These are phyloP conservation scores for Anarhynchus alexandrinus DNA, from an alignment of 2,113 vertebrate species.

Conservation along the genomic window DNA sequence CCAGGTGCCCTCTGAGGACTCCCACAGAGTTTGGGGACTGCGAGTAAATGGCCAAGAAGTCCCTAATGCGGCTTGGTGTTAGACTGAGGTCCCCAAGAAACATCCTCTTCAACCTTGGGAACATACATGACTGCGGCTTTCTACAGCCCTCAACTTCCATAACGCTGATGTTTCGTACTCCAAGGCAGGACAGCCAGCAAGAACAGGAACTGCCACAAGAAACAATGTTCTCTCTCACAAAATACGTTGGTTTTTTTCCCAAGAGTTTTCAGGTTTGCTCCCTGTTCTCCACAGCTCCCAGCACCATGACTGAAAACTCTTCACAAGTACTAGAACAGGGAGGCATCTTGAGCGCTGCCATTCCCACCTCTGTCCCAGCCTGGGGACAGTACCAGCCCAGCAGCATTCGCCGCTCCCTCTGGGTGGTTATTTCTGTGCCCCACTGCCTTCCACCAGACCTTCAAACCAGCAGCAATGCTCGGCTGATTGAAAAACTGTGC, in stretches of 20 bases:
- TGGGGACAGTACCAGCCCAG: neutral
- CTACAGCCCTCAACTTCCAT: neutral
- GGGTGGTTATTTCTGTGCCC: neutral
- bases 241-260: neutral
- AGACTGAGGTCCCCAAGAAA: neutral
- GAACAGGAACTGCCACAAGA: neutral
- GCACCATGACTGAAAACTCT: neutral
- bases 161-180: neutral
- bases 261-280: neutral
- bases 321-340: too few species aligned
- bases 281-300: neutral
- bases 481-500: neutral
- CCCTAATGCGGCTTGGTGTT: neutral
- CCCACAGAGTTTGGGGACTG: fast-evolving
- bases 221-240: neutral
- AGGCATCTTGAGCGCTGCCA: neutral
- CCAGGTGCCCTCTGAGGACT: neutral
- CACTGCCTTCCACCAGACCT: neutral
- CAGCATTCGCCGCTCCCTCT: fast-evolving
- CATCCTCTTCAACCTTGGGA: neutral
- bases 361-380: neutral
- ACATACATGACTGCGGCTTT: fast-evolving
- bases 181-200: neutral
- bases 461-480: neutral
- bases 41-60: fast-evolving